Evolutionary conservation across 1,140 invertebrate genomes (phyloP).

Genomic region (Nomia melanderi): DNA sequence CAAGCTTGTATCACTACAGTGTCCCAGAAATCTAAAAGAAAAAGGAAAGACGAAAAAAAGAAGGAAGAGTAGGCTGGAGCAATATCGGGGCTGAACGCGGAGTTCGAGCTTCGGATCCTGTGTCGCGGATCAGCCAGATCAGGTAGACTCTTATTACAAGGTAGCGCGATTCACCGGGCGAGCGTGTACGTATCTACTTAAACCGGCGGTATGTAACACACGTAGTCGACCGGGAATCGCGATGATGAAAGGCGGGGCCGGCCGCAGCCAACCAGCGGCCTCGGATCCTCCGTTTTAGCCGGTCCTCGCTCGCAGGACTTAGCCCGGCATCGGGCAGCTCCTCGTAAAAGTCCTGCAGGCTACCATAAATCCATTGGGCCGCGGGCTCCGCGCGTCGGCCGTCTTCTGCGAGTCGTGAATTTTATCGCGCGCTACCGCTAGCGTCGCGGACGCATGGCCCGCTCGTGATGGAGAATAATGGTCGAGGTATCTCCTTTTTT

Average conservation of each 20-base stretch:
- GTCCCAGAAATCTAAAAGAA: too few species aligned
- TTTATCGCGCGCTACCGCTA: background rate
- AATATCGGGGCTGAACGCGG: background rate
- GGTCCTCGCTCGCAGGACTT: slow-evolving; percentile 48
- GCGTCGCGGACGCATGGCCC: too few species aligned
- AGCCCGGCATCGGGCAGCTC: slow-evolving; percentile 23
- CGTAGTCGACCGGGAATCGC: slow-evolving; percentile 40
- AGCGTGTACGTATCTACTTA: slow-evolving; percentile 59
- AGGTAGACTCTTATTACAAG: slow-evolving; percentile 19
- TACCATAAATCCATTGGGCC: slow-evolving; percentile 62
- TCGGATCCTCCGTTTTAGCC: slow-evolving; percentile 64
- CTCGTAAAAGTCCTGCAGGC: slow-evolving; percentile 58
- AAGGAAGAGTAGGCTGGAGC: background rate
- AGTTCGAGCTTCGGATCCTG: background rate
- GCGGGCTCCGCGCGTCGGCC: slow-evolving; percentile 22
- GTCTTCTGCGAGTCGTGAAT: background rate
- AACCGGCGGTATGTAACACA: slow-evolving; percentile 54
- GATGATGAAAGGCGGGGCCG: slow-evolving; percentile 65
- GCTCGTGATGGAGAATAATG: too few species aligned
- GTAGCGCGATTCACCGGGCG: slow-evolving; percentile 15
- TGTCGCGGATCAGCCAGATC: background rate
- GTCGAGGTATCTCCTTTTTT: too few species aligned
- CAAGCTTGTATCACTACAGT: too few species aligned
- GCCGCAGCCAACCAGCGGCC: slow-evolving; percentile 57
- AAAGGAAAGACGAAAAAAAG: background rate